Evolutionary conservation across 2,113 vertebrate genomes (phyloP).

Genomic region (Caranx ignobilis): DNA sequence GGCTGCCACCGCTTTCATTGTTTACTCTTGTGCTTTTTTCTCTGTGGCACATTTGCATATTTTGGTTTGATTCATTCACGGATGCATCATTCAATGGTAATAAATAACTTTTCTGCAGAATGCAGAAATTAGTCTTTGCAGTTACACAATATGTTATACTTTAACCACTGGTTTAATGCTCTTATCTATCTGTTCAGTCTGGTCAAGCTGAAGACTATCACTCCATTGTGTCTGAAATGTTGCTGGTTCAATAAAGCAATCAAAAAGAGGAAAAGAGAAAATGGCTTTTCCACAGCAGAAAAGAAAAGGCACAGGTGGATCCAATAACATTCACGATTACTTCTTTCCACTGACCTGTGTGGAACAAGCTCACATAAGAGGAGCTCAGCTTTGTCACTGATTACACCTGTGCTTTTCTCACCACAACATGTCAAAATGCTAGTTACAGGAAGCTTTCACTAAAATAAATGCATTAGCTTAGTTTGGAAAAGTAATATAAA

Average conservation of each 20-base stretch:
- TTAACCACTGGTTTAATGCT: neutral
- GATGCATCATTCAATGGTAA: too few species aligned
- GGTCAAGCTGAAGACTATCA: neutral
- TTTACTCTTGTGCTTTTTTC: neutral
- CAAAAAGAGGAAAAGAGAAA: neutral
- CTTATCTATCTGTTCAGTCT: neutral
- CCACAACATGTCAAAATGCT: neutral
- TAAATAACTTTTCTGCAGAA: too few species aligned
- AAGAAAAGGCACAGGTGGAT: neutral
- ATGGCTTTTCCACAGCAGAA: neutral
- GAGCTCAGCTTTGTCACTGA: conserved; percentile 3
- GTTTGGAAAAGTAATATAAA: neutral
- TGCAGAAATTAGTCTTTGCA: too few species aligned
- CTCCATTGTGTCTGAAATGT: neutral
- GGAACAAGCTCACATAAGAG: neutral
- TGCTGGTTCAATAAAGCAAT: conserved; percentile 14
- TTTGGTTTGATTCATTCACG: too few species aligned
- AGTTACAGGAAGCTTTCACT: neutral
- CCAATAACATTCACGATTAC: neutral
- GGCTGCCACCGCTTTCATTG: neutral
- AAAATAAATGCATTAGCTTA: too few species aligned
- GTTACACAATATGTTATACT: too few species aligned
- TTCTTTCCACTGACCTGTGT: neutral
- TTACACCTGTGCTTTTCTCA: neutral
- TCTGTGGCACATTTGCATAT: too few species aligned